Conservation (phyloP, 1,140 invertebrate genomes). For the Armadillidium nasatum region DNA sequence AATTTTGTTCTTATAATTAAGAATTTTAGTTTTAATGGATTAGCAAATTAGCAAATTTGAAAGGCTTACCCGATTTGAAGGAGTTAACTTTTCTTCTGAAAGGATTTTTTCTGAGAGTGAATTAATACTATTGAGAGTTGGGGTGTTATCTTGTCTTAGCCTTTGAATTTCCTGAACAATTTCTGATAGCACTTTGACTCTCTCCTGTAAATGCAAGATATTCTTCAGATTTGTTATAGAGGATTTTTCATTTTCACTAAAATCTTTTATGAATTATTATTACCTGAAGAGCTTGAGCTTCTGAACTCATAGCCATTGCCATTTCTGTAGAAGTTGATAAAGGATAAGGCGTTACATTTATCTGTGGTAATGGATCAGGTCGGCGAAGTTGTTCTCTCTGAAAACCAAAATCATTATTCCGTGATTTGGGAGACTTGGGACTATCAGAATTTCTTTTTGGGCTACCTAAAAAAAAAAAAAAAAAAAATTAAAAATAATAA, state of each 20-base stretch:
- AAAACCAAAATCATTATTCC: neutral
- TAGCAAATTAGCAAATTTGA: too few species aligned
- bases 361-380: conserved; percentile 24
- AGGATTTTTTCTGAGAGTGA: conserved; percentile 47
- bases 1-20: too few species aligned
- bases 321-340: conserved; percentile 44
- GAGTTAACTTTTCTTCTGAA: conserved; percentile 46
- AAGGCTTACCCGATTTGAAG: too few species aligned
- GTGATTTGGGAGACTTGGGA: neutral
- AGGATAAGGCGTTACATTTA: conserved; percentile 44
- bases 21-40: too few species aligned
- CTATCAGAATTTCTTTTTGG: neutral
- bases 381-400: neutral
- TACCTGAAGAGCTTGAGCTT: conserved; percentile 69
- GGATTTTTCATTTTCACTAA: too few species aligned
- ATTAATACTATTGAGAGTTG: conserved; percentile 46
- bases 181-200: conserved; percentile 68
- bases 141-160: conserved; percentile 58
- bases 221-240: too few species aligned
- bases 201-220: conserved; percentile 59
- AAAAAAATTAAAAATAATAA: too few species aligned
- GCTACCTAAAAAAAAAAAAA: neutral
- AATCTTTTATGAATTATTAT: too few species aligned
- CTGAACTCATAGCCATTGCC: conserved; percentile 52
- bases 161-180: conserved; percentile 74